Percentiles rank a stretch among this genome's conserved stretches.
Conservation (phyloP, 1,140 invertebrate species). For the Mercenaria mercenaria region DNA sequence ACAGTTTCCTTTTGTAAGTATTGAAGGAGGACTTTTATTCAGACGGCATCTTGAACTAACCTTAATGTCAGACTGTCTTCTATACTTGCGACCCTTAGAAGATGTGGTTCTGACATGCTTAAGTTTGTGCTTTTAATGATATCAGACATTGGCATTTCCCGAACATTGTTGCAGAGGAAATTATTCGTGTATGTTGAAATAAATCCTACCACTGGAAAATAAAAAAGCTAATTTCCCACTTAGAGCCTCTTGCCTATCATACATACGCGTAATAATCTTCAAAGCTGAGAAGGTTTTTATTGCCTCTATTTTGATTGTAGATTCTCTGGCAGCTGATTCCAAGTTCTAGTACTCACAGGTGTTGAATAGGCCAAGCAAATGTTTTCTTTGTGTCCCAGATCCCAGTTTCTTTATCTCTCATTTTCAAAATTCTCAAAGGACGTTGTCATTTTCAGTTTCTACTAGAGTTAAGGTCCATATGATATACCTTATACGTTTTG, state of each 20-base stretch:
- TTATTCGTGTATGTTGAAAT: neutral
- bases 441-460: too few species aligned
- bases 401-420: too few species aligned
- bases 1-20: too few species aligned
- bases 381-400: neutral
- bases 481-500: too few species aligned
- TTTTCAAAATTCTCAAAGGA: too few species aligned
- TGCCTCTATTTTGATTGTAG: conserved; percentile 42
- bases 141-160: neutral
- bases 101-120: neutral
- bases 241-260: neutral
- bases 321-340: conserved; percentile 35
- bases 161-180: neutral
- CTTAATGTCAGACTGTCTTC: too few species aligned
- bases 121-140: neutral
- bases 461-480: too few species aligned
- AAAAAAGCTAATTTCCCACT: conserved; percentile 30
- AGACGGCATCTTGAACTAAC: too few species aligned
- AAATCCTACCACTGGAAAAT: neutral
- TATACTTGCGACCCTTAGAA: too few species aligned
- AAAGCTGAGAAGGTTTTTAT: conserved; percentile 33
- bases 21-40: too few species aligned
- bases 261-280: conserved; percentile 23
- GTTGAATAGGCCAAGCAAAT: conserved; percentile 32
- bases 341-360: conserved; percentile 41